Base-by-base conservation (phyloP, 64 coral and sea anemone species). In the Montipora efflorescens region DNA sequence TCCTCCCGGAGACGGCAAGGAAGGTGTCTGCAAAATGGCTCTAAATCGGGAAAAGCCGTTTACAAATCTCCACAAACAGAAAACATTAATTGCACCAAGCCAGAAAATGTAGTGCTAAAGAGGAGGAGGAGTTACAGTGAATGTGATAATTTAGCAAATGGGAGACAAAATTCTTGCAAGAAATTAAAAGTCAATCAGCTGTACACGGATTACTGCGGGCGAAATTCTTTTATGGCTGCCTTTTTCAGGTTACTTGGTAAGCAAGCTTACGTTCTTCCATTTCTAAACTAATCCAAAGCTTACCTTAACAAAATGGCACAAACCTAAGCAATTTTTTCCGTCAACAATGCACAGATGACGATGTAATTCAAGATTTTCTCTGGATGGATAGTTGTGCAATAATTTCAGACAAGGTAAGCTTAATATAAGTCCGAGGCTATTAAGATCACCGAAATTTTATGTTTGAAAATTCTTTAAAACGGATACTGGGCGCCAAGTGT, bases 331-430 rank as follows among this genome's bases (percentile, higher is more conserved):
- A 77, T 84, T 79, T 61, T 45, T 10, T 87, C 71, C 75, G 59
- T 90, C 36, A 79, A 22, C 43, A 68, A 59, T 57, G 3, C 82
- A 16, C 76, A 99, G 98, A 99, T 87, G 98, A 99, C 90, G 95
- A 99, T 74, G 62, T 96, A 76, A 96, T 99, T 84, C 98, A 96
- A 92, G 98, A 99, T 77, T 99, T 99, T 48, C 86, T 99, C 13
- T 99, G 98, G 98, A 96, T 99, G 98, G 98, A 99, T 87, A 90
- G 92, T n/a, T 99, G 98, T 62, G 95, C 90, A 47, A 96, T 89
- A 67, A 96, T 99, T 45, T 99, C 98, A 52, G 98, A 99, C 87
- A 99, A 99, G 80, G 98, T 99, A 8, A 36, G 36, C 53, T 6
- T 57, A 57, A 57, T 11, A 57, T 8, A 57, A 57, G 53, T 11